Evolutionary conservation across 2,797 vertebrate genomes (phyloP), one percentile per base, ranked within the genome.

Genomic region (Notolepis coatsorum): DNA sequence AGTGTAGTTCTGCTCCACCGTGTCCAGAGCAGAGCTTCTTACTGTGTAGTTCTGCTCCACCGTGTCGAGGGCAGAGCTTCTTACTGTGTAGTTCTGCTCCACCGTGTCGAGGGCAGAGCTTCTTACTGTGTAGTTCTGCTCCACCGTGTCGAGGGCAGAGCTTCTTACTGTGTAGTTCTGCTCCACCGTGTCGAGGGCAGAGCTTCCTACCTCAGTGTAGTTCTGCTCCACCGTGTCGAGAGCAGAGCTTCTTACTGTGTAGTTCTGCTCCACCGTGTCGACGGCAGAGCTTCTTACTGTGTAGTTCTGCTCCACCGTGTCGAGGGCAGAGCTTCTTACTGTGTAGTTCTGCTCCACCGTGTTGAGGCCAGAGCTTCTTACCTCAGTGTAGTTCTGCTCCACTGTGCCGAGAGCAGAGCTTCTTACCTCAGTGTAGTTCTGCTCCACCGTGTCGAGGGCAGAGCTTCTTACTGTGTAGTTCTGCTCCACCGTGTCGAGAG

Each of bases 231-330:
- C 75, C 39, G 52, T n/a, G n/a, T n/a, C 57, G 15, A 68, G 56
- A 61, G 54, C 78, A 63, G 75, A n/a, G n/a, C n/a, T n/a, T n/a
- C n/a, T n/a, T n/a, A n/a, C n/a, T 33, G 39, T 81, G 79, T 77
- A 67, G 66, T n/a, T n/a, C 67, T 77, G 48, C 57, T 66, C 61
- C 72, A 68, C 75, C 39, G 52, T n/a, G n/a, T n/a, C 57, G 15
- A 68, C 53, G 63, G 54, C 78, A 63, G 75, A n/a, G n/a, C n/a
- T n/a, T n/a, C n/a, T n/a, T n/a, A n/a, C n/a, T 33, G 39, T 81
- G 79, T 77, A 67, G 66, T n/a, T n/a, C 67, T 77, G 48, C 57
- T 66, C 61, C 72, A 68, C 75, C 39, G 52, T n/a, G n/a, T n/a
- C 57, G 15, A 68, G 56, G 63, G 54, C 78, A 63, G 75, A n/a